phyloP scores from a whole-genome alignment of 1,140 invertebrate genomes.

The Heliconius congener region DNA sequence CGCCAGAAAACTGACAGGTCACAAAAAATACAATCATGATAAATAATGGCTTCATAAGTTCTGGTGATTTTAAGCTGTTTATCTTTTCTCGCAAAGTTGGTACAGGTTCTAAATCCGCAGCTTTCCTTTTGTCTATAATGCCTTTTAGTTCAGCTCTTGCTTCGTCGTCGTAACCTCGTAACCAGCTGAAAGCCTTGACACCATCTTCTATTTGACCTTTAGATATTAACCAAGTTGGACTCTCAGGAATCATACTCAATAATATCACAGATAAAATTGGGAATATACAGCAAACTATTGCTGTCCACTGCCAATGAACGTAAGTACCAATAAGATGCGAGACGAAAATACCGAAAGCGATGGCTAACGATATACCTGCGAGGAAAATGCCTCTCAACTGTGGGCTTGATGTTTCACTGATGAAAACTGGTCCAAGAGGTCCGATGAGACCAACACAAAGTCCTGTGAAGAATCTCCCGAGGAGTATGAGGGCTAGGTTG shows the following conservation, averaged over 20 bases:
- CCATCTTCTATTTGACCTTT: constrained; percentile 81
- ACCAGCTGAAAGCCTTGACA: constrained; percentile 78
- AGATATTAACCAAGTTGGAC: constrained; percentile 86
- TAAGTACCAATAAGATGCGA: constrained; percentile 84
- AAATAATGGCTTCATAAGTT: constrained; percentile 82
- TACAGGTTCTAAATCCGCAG: constrained; percentile 55
- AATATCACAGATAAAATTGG: constrained; percentile 77
- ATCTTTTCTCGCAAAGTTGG: constrained; percentile 63
- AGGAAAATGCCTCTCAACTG: constrained; percentile 83
- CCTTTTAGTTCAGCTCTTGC: constrained; percentile 77
- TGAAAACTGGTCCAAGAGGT: constrained; percentile 80
- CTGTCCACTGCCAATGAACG: constrained; percentile 82
- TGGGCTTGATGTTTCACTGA: constrained; percentile 83
- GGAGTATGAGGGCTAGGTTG: constrained; percentile 79
- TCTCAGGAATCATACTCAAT: constrained; percentile 84
- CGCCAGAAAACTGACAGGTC: constrained; percentile 84
- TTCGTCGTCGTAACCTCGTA: constrained; percentile 77
- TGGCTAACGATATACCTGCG: constrained; percentile 79
- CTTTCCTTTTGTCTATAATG: constrained; percentile 71
- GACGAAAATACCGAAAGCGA: constrained; percentile 82
- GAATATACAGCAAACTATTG: constrained; percentile 79
- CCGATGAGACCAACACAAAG: constrained; percentile 81
- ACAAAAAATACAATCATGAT: constrained; percentile 84
- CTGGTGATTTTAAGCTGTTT: constrained; percentile 62
- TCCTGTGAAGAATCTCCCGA: constrained; percentile 86